A percentile compares a stretch with the other conserved stretches of the same genome.
Conservation (phyloP, 2,888 invertebrate genomes). For the Seira sanloemensis region DNA sequence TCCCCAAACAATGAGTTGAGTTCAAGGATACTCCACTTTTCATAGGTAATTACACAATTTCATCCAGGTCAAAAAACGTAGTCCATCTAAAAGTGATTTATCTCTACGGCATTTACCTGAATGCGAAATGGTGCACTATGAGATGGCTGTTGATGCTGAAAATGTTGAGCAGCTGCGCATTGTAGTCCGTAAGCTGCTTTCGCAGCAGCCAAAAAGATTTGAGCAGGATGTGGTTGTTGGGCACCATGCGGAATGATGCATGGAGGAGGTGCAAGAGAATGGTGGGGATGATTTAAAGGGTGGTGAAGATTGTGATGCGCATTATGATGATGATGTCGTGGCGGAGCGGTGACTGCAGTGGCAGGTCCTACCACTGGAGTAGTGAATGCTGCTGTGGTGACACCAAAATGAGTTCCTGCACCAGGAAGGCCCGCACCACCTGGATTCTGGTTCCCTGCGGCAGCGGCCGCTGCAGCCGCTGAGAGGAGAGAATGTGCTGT, state of each 20-base stretch:
- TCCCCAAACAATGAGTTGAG: too few relatives aligned
- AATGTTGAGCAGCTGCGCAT: conserved; percentile 68
- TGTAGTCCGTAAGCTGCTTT: conserved; percentile 71
- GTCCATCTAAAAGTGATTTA: too few relatives aligned
- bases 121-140: conserved; percentile 70
- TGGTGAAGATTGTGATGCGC: conserved; percentile 35
- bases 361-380: conserved; percentile 31
- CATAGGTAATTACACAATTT: too few relatives aligned
- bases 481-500: conserved; percentile 57
- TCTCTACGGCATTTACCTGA: conserved; percentile 62
- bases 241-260: conserved; percentile 11
- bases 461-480: conserved; percentile 49
- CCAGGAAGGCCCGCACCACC: conserved; percentile 18
- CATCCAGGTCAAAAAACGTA: too few relatives aligned
- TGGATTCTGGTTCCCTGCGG: conserved; percentile 31
- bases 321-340: conserved; percentile 47
- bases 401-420: conserved; percentile 51
- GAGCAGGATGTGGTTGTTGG: conserved; percentile 64
- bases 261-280: conserved; percentile 21
- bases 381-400: conserved; percentile 42
- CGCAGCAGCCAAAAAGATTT: conserved; percentile 70
- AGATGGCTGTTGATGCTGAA: conserved; percentile 65
- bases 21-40: too few relatives aligned
- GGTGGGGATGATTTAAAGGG: conserved; percentile 25
- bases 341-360: conserved; percentile 36